phyloP scores from a whole-genome alignment of 2,888 invertebrate species.

The Euplagia quadripunctaria region DNA sequence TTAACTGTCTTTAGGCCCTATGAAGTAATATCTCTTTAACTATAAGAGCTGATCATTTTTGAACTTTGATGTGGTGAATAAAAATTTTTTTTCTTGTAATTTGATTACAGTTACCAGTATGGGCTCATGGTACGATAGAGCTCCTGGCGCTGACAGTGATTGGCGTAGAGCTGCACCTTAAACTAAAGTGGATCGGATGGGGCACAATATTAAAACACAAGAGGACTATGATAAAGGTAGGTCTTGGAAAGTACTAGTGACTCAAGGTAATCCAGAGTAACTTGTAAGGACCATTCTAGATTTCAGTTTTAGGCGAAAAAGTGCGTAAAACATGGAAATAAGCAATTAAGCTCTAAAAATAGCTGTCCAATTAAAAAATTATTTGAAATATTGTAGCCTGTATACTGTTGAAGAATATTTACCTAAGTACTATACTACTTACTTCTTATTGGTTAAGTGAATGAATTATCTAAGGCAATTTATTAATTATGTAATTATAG shows the following conservation, averaged over 20 bases:
- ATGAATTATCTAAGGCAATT: not conserved
- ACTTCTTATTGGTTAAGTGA: not conserved
- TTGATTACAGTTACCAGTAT: constrained; percentile 89
- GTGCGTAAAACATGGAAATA: not conserved
- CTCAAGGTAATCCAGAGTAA: not conserved
- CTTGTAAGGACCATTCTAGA: not conserved
- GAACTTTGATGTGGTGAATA: not conserved
- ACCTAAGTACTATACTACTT: not conserved
- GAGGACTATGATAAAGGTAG: constrained; percentile 94
- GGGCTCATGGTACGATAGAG: constrained; percentile 94
- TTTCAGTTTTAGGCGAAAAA: not conserved
- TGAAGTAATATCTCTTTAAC: not conserved
- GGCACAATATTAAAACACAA: constrained; percentile 94
- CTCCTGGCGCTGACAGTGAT: constrained; percentile 92
- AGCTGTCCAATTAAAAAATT: not conserved
- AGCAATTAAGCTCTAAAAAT: not conserved
- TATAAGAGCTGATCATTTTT: too few relatives aligned
- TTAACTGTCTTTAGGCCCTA: not conserved
- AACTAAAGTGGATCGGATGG: constrained; percentile 95
- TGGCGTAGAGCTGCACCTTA: constrained; percentile 92
- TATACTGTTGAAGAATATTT: not conserved
- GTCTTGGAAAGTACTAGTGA: not conserved
- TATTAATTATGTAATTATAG: not conserved
- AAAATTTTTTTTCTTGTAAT: not conserved
- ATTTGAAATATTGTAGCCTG: not conserved